A percentile compares a stretch with the other conserved stretches of the same genome.
phyloP scores from a whole-genome alignment of 1,140 invertebrate genomes.

The Pogonognathellus flavescens region DNA sequence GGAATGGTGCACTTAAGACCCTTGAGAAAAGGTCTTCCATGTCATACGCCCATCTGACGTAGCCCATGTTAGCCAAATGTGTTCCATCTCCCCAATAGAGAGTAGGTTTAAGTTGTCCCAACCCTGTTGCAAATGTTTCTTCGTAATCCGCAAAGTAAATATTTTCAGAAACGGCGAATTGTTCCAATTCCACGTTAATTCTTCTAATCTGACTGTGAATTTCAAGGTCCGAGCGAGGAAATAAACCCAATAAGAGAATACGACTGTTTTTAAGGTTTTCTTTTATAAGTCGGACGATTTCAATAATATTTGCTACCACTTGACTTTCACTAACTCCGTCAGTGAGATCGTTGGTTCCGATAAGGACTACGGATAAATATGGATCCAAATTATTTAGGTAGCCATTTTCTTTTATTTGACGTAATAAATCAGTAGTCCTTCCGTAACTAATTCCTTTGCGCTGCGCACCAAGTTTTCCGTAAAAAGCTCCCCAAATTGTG shows the following conservation, averaged over 20 bases:
- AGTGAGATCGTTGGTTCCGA: not conserved
- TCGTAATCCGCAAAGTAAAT: not conserved
- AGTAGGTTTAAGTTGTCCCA: not conserved
- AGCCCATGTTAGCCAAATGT: not conserved
- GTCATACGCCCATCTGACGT: not conserved
- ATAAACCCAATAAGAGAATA: not conserved
- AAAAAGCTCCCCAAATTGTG: not conserved
- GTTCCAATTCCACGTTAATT: not conserved
- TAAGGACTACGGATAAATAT: not conserved
- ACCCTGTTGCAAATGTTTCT: not conserved
- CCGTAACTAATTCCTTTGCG: not conserved
- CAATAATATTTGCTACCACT: not conserved
- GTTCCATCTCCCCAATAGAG: not conserved
- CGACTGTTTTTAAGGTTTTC: not conserved
- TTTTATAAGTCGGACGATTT: not conserved
- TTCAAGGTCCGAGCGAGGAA: not conserved
- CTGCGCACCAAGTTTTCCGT: not conserved
- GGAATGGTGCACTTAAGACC: not conserved
- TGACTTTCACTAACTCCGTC: not conserved
- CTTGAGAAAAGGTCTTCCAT: not conserved
- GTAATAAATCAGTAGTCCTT: not conserved
- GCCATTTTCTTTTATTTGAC: not conserved
- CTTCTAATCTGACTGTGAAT: not conserved
- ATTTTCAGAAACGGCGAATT: not conserved
- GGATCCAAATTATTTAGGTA: not conserved